These are phyloP conservation scores for Petrocephalus schoutedeni DNA, from an alignment of 2,797 vertebrate species.

Conservation along the genomic window DNA sequence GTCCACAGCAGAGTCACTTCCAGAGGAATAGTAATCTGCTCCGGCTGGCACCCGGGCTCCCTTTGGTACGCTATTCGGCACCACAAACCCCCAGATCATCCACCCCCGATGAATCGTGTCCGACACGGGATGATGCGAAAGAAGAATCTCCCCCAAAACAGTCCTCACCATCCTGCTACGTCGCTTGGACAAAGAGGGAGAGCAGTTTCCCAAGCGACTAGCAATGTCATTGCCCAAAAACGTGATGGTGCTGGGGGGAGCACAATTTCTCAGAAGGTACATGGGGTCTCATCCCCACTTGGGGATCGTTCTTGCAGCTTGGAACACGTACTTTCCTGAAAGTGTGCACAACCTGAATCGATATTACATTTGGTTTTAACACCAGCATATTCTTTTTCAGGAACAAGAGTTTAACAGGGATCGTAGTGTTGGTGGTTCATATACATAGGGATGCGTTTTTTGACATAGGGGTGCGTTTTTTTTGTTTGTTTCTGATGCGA, in stretches of 20 bases:
- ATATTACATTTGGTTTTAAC: not conserved
- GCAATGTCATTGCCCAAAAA: not conserved
- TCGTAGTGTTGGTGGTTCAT: not conserved
- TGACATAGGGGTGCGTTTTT: not conserved
- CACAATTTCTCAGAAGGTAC: not conserved
- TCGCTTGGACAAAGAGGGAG: not conserved
- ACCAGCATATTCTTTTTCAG: not conserved
- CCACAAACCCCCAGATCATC: not conserved
- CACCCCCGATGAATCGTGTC: not conserved
- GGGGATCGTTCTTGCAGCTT: not conserved
- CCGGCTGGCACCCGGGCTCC: constrained; percentile 36
- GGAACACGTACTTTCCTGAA: not conserved
- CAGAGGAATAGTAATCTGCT: constrained; percentile 51
- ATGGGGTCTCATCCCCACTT: not conserved
- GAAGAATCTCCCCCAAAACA: not conserved
- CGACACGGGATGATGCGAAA: not conserved
- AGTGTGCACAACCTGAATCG: not conserved
- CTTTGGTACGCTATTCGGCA: not conserved
- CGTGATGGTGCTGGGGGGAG: not conserved
- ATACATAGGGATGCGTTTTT: not conserved
- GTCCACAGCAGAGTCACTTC: constrained; percentile 48
- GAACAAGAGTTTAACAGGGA: not conserved
- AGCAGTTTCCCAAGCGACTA: not conserved
- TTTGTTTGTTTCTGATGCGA: not conserved
- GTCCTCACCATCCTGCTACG: not conserved